phyloP scores from a whole-genome alignment of 2,888 invertebrate genomes.

The Gortyna flavago region DNA sequence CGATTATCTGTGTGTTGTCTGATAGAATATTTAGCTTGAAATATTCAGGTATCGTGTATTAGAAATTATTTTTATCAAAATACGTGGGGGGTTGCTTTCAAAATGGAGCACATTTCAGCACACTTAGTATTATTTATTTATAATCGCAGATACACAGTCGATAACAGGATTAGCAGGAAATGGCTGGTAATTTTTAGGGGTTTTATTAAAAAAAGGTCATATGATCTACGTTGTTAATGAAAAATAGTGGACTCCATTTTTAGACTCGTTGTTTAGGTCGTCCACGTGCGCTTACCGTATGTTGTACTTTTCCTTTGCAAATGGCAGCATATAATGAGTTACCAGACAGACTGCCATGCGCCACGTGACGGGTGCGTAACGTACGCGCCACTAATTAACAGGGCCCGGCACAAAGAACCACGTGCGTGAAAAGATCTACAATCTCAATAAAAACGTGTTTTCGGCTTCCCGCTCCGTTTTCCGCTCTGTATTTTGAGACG shows the following conservation, averaged over 20 bases:
- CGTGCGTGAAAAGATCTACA: neutral
- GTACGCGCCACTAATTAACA: neutral
- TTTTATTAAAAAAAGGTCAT: neutral
- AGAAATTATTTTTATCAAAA: neutral
- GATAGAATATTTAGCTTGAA: neutral
- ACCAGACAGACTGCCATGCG: too few relatives aligned
- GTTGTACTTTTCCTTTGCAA: neutral
- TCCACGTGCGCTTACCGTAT: neutral
- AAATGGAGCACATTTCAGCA: neutral
- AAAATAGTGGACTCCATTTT: neutral
- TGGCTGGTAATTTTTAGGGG: too few relatives aligned
- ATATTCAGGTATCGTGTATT: neutral
- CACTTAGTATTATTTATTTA: neutral
- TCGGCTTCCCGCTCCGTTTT: neutral
- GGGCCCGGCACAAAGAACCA: neutral
- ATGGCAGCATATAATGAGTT: neutral
- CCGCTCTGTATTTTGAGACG: too few relatives aligned
- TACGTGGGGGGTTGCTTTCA: neutral
- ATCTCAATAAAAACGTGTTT: neutral
- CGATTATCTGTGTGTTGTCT: neutral
- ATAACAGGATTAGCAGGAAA: neutral
- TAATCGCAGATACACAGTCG: neutral
- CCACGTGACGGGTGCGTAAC: neutral
- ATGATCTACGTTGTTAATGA: neutral
- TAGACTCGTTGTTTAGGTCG: neutral